Conservation (phyloP, 2,797 vertebrate genomes). For the Gymnopithys bicolor region DNA sequence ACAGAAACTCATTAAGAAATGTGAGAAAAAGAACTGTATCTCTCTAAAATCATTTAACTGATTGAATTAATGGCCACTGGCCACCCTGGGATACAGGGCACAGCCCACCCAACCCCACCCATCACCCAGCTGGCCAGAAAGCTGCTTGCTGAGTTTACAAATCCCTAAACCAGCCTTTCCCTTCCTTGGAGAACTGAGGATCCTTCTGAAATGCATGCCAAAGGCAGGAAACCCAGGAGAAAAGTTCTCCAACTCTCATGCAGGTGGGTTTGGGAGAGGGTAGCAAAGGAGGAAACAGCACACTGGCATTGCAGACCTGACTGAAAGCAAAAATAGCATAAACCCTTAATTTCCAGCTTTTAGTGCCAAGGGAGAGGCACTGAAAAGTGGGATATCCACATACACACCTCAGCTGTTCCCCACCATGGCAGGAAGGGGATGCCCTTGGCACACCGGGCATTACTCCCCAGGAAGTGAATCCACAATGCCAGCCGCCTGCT, state of each 20-base stretch:
- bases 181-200: accelerated
- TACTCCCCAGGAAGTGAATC: neutral
- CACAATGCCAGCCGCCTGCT: neutral
- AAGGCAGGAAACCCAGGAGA: neutral
- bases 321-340: neutral
- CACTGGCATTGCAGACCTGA: neutral
- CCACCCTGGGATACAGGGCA: neutral
- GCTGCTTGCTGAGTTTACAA: neutral
- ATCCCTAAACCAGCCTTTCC: neutral
- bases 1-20: neutral
- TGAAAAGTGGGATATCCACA: neutral
- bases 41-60: neutral
- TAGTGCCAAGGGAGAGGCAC: neutral
- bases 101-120: neutral
- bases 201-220: neutral
- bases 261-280: neutral
- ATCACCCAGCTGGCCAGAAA: neutral
- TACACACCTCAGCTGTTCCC: neutral
- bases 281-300: neutral
- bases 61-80: neutral
- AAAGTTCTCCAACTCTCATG: accelerated
- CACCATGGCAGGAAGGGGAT: neutral
- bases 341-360: neutral
- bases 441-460: neutral
- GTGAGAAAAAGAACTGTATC: accelerated